A percentile compares a stretch with the other conserved stretches of the same genome.
These are phyloP conservation scores for Catharus minimus DNA, from an alignment of 2,113 vertebrate species.

Conservation along the genomic window DNA sequence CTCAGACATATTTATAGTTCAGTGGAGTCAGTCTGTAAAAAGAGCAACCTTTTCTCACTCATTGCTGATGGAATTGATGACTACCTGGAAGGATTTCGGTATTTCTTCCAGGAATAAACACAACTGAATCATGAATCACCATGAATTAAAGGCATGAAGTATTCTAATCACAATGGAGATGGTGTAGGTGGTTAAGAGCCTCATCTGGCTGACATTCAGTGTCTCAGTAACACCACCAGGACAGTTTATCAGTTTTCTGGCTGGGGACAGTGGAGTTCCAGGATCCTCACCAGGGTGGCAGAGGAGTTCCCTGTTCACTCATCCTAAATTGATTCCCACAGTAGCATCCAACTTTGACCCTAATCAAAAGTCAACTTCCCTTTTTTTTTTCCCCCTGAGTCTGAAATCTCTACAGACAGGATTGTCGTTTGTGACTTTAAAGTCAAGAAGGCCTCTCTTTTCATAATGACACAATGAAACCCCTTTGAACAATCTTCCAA, in stretches of 20 bases:
- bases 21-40: not conserved
- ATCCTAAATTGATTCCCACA: not conserved
- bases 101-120: not conserved
- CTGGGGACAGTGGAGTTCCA: not conserved
- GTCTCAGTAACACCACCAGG: not conserved
- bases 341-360: not conserved
- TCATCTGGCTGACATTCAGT: not conserved
- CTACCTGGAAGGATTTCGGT: not conserved
- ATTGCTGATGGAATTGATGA: not conserved
- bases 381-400: rapidly evolving
- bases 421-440: not conserved
- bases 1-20: not conserved
- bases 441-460: not conserved
- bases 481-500: not conserved
- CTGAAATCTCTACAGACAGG: not conserved
- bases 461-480: not conserved
- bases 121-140: rapidly evolving
- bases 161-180: not conserved
- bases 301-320: not conserved
- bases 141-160: not conserved
- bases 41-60: not conserved
- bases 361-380: not conserved
- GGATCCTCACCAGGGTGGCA: not conserved
- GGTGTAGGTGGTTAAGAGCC: not conserved
- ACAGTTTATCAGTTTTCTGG: not conserved